Conservation (phyloP, 2,113 vertebrate genomes). For the Mus spicilegus region DNA sequence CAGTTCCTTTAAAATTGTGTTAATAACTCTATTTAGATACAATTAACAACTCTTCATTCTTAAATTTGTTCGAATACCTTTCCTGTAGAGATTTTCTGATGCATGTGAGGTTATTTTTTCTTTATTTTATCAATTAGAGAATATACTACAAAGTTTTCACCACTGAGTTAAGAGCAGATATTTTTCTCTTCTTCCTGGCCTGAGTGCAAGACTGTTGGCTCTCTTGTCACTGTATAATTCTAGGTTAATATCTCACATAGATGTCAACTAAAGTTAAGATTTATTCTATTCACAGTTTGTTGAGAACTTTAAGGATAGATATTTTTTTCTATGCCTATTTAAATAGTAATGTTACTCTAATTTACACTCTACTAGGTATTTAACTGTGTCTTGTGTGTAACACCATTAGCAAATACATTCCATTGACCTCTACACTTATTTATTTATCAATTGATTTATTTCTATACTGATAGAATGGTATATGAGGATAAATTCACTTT, state of each 20-base stretch:
- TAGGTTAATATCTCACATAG: background rate
- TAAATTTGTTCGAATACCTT: background rate
- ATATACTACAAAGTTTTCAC: background rate
- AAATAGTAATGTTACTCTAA: background rate
- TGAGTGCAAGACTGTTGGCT: background rate
- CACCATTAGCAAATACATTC: background rate
- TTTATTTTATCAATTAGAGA: background rate
- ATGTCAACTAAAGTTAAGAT: background rate
- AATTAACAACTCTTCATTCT: background rate
- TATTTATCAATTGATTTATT: too few species aligned
- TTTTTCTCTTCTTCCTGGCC: background rate
- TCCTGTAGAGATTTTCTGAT: background rate
- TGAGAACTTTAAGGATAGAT: background rate
- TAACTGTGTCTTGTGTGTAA: background rate
- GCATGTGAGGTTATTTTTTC: background rate
- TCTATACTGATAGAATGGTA: background rate
- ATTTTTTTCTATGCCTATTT: background rate
- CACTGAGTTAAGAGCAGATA: background rate
- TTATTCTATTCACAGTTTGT: background rate
- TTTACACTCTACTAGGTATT: background rate
- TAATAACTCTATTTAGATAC: background rate
- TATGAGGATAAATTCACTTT: background rate
- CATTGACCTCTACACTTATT: background rate
- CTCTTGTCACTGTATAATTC: background rate
- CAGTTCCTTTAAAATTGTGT: conserved; percentile 4